phyloP scores from a whole-genome alignment of 2,113 vertebrate species.

The Bucco capensis region DNA sequence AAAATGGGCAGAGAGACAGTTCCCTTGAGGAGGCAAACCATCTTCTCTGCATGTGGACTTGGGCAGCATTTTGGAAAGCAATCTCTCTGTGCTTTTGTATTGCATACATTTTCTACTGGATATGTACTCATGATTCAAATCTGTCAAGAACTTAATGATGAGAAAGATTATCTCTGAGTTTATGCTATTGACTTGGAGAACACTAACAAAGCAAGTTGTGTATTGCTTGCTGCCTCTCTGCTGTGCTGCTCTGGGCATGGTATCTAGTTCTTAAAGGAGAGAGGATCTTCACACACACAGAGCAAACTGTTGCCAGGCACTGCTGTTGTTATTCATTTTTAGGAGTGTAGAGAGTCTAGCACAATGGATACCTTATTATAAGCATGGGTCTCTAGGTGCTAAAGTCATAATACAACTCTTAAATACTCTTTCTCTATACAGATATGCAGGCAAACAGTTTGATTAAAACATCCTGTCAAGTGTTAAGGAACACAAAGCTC shows the following conservation, averaged over 20 bases:
- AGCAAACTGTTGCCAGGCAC: not conserved
- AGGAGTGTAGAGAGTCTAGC: not conserved
- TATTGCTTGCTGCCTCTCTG: not conserved
- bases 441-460: not conserved
- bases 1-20: not conserved
- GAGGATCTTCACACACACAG: not conserved
- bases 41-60: not conserved
- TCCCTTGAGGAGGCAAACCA: not conserved
- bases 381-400: not conserved
- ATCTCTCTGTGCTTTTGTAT: not conserved
- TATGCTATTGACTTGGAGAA: not conserved
- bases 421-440: not conserved
- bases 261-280: not conserved
- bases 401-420: not conserved
- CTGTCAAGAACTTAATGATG: not conserved
- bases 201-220: not conserved
- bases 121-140: not conserved
- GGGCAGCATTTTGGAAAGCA: not conserved
- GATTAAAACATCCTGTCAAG: not conserved
- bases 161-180: not conserved
- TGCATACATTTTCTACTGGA: not conserved
- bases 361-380: not conserved
- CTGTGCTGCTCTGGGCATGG: not conserved
- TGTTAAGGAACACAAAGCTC: not conserved
- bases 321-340: not conserved